Percentiles rank a stretch among this genome's conserved stretches.
Evolutionary conservation across 37 sponge, comb jelly and placozoan species (phyloP).

Genomic region (Crambe crambe): DNA sequence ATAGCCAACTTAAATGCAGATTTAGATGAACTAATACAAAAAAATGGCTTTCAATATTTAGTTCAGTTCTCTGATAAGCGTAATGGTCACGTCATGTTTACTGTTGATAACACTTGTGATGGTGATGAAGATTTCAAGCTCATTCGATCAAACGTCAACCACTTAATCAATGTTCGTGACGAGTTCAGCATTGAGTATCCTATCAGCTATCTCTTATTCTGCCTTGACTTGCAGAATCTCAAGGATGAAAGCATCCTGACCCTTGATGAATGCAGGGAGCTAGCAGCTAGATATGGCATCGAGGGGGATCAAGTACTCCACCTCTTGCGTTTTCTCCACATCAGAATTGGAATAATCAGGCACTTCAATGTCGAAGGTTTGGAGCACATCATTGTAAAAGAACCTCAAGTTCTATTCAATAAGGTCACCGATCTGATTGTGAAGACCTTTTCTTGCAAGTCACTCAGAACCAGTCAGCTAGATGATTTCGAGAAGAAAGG

Average conservation of each 20-base stretch:
- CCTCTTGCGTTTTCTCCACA: too few species aligned
- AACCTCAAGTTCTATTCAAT: too few species aligned
- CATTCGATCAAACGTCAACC: not conserved
- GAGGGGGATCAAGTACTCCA: too few species aligned
- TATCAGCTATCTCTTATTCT: not conserved
- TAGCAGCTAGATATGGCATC: not conserved
- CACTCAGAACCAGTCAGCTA: not conserved
- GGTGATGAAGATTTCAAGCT: not conserved
- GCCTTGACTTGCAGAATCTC: not conserved
- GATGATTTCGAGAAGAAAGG: not conserved
- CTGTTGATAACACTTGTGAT: not conserved
- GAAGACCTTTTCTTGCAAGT: not conserved
- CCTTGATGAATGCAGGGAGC: not conserved
- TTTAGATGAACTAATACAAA: too few species aligned
- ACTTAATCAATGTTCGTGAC: not conserved
- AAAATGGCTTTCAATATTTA: too few species aligned
- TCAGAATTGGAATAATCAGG: not conserved
- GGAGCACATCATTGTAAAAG: not conserved
- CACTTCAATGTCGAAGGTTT: not conserved
- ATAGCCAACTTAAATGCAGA: too few species aligned
- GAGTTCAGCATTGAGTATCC: not conserved
- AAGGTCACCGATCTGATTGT: too few species aligned
- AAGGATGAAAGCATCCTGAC: not conserved
- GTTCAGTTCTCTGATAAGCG: not conserved
- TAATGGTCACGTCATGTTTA: not conserved